Evolutionary conservation across 92 coral and sea anemone genomes (phyloP).

Genomic region (Porites divaricata): DNA sequence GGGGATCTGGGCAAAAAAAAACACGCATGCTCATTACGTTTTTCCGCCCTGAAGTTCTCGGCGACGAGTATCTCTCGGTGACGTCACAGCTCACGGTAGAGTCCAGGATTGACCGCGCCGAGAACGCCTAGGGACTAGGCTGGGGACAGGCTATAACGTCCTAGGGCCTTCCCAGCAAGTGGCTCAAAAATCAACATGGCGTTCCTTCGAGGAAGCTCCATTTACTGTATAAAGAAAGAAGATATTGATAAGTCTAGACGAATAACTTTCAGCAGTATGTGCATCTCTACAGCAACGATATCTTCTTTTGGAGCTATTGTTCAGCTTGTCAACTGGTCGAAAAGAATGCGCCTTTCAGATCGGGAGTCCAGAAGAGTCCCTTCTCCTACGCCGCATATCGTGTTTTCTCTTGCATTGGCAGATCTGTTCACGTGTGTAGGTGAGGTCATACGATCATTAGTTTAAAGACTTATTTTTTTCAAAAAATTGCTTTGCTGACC

Average conservation of each 20-base stretch:
- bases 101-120: no score
- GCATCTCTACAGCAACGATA: slow-evolving; percentile 78
- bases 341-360: slow-evolving; percentile 18
- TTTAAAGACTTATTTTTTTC: neutral
- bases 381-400: slow-evolving; percentile 73
- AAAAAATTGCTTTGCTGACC: neutral
- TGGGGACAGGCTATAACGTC: no score
- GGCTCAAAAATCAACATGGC: slow-evolving; percentile 66
- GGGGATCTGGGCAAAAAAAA: no score
- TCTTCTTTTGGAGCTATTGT: slow-evolving; percentile 87
- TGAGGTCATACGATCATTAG: slow-evolving; percentile 21
- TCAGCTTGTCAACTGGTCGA: slow-evolving; percentile 72
- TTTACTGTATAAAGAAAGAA: slow-evolving; percentile 73
- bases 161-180: neutral
- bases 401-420: slow-evolving; percentile 87
- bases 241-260: slow-evolving; percentile 49
- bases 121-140: no score
- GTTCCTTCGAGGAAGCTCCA: slow-evolving; percentile 83
- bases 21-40: no score
- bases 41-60: no score
- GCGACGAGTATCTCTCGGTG: no score
- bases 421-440: slow-evolving; percentile 93
- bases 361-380: slow-evolving; percentile 63
- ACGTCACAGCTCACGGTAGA: no score
- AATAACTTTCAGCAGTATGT: slow-evolving; percentile 65